A percentile compares a stretch with the other conserved stretches of the same genome.
phyloP scores from a whole-genome alignment of 2,797 vertebrate species.

The Orestias chungarensis region DNA sequence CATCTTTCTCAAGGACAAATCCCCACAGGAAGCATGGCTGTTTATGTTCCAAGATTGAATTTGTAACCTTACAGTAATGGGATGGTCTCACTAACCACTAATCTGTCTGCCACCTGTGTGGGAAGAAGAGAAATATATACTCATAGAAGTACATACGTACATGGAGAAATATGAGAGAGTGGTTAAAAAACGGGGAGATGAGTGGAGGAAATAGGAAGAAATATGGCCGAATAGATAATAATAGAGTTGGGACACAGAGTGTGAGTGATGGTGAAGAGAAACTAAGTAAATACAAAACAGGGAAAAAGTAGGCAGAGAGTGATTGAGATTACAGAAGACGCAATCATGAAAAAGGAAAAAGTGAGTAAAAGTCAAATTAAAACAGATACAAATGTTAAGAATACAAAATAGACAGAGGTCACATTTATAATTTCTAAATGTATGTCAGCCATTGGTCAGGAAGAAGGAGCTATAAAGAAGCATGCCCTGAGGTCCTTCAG shows the following conservation, averaged over 20 bases:
- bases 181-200: slow-evolving; percentile 39
- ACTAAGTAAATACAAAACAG: slow-evolving; percentile 47
- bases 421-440: slow-evolving; percentile 49
- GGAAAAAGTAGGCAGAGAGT: slow-evolving; percentile 22
- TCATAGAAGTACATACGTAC: slow-evolving; percentile 37
- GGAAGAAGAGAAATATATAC: slow-evolving; percentile 46
- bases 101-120: slow-evolving; percentile 69
- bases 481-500: slow-evolving; percentile 55
- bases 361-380: slow-evolving; percentile 26
- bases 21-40: slow-evolving; percentile 50
- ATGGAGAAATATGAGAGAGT: slow-evolving; percentile 51
- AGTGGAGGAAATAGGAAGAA: slow-evolving; percentile 50
- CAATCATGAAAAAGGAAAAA: slow-evolving; percentile 36
- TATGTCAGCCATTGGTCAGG: slow-evolving; percentile 55
- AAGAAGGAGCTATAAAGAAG: slow-evolving; percentile 35
- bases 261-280: slow-evolving; percentile 55
- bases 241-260: slow-evolving; percentile 42
- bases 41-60: slow-evolving; percentile 67
- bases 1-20: slow-evolving; percentile 66
- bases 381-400: slow-evolving; percentile 24
- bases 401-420: slow-evolving; percentile 36
- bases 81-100: slow-evolving; percentile 71
- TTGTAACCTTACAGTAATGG: slow-evolving; percentile 73
- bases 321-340: slow-evolving; percentile 36
- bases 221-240: slow-evolving; percentile 44